Evolutionary conservation across 2,888 invertebrate genomes (phyloP), one percentile per base, ranked within the genome.

Genomic region (Drosophila dives): DNA sequence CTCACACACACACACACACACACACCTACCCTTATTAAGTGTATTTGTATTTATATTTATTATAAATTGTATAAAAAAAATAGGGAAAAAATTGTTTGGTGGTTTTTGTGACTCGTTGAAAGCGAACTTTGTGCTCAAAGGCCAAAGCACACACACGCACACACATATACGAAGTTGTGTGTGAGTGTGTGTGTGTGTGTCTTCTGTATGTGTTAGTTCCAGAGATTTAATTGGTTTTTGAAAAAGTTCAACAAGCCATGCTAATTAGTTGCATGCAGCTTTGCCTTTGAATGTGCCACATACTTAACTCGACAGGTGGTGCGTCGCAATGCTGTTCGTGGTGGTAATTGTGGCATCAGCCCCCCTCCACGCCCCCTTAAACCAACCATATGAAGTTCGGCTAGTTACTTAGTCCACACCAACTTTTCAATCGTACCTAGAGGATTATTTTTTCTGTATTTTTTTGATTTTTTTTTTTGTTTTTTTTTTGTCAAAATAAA

Each of bases 161-260:
- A 56, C 59, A 69, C 60, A 56, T 60, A 63, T 11, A 45, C 20
- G 10, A 61, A 65, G 71, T 82, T 78, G 48, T 58, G 42, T 51
- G 49, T 64, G n/a, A n/a, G 29, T 32, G 29, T 69, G 55, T 66
- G 59, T 63, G 29, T 60, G 42, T 53, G 38, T 62, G 50, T 77
- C 64, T 69, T 58, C 20, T 58, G 40, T 49, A 17, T 59, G 54
- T 67, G 65, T 58, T 45, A 56, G 65, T 53, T 77, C 68, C 70
- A 75, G 70, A 75, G 78, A 81, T 76, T 84, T 86, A 89, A 90
- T 87, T 87, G 87, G 84, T 86, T 89, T 89, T 90, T 88, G 79
- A 89, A 89, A 87, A 90, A 90, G 89, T 79, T 87, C 77, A 90
- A 82, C 90, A 90, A 83, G 78, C 90, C 88, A 86, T 89, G 88